phyloP scores from a whole-genome alignment of 2,113 vertebrate genomes.

The Erythrolamprus reginae region DNA sequence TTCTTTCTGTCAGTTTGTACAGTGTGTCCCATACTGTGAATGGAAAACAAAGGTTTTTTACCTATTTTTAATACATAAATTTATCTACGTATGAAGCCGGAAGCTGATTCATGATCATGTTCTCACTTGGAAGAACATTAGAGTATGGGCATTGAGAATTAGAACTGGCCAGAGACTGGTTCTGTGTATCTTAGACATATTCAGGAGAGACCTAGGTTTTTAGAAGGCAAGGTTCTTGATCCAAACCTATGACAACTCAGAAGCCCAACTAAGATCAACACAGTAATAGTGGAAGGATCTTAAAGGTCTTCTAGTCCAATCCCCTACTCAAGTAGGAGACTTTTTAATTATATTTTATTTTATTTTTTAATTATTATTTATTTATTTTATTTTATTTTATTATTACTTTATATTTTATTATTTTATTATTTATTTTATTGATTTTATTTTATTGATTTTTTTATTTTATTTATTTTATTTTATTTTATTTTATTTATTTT shows the following conservation, averaged over 20 bases:
- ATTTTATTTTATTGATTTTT: no score
- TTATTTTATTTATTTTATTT: no score
- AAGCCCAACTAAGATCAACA: background rate
- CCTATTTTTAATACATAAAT: background rate
- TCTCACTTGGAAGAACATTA: background rate
- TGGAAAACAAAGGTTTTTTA: background rate
- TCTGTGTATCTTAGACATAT: background rate
- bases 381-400: no score
- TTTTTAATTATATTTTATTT: no score
- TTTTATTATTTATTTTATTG: no score
- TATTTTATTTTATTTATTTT: no score
- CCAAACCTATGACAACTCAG: background rate
- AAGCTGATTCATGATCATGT: background rate
- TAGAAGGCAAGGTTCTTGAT: background rate
- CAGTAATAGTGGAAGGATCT: background rate
- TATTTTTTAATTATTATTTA: no score
- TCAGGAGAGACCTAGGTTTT: background rate
- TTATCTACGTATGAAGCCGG: background rate
- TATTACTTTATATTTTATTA: no score
- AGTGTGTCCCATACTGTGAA: background rate
- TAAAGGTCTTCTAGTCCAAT: background rate
- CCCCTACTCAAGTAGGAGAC: no score
- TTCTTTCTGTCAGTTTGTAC: background rate
- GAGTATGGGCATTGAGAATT: background rate
- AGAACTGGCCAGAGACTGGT: background rate